Evolutionary conservation across 2,113 vertebrate genomes (phyloP).

Genomic region (Passer domesticus): DNA sequence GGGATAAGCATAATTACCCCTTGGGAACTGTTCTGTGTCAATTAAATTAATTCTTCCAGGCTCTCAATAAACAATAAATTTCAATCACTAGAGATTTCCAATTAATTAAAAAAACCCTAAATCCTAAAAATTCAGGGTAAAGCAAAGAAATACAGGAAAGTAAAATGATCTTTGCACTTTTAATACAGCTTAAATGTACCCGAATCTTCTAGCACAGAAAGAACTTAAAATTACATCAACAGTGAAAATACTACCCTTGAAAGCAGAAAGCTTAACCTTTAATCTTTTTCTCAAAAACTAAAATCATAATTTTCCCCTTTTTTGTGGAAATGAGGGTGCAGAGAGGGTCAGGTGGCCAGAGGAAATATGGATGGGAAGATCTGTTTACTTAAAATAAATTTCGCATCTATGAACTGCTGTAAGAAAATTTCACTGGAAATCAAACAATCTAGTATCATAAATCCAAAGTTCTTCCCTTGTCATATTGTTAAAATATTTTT

Average conservation of each 20-base stretch:
- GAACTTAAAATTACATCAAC: neutral
- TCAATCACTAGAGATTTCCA: neutral
- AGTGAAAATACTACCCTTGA: neutral
- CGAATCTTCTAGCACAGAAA: neutral
- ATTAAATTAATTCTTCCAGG: neutral
- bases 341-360: accelerated
- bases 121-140: neutral
- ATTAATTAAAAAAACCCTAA: neutral
- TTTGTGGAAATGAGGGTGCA: accelerated
- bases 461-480: neutral
- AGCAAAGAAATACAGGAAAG: neutral
- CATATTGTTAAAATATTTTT: neutral
- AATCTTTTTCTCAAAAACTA: neutral
- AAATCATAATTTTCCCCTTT: accelerated
- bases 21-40: neutral
- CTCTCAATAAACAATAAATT: neutral
- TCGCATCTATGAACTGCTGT: neutral
- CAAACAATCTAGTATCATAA: neutral
- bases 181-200: accelerated
- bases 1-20: neutral
- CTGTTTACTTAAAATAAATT: neutral
- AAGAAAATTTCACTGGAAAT: neutral
- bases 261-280: neutral
- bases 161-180: neutral
- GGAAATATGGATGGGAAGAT: accelerated